These are phyloP conservation scores for Gari tellinella DNA, from an alignment of 2,888 invertebrate genomes.

Conservation along the genomic window DNA sequence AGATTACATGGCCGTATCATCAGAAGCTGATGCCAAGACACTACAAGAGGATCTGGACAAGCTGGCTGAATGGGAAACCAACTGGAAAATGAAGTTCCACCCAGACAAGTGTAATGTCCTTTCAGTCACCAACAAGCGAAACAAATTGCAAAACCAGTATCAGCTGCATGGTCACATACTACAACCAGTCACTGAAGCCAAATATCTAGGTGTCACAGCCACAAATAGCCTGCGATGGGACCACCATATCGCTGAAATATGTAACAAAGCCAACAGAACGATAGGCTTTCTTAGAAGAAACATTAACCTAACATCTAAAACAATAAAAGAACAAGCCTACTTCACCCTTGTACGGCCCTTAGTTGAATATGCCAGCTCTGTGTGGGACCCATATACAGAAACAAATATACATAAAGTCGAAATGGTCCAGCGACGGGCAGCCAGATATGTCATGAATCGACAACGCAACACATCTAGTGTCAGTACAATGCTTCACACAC, in stretches of 20 bases:
- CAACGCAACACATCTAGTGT: neutral
- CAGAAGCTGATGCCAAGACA: neutral
- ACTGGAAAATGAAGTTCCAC: slow-evolving; percentile 2
- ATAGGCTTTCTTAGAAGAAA: neutral
- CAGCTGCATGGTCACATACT: neutral
- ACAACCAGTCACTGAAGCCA: slow-evolving; percentile 1
- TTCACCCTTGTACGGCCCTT: neutral
- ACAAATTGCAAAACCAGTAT: neutral
- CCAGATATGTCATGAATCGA: neutral
- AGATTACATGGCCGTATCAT: slow-evolving; percentile 23
- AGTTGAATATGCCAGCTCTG: neutral
- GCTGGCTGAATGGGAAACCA: neutral
- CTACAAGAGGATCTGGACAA: slow-evolving; percentile 1
- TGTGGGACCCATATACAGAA: neutral
- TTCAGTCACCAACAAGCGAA: neutral
- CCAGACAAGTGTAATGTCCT: neutral
- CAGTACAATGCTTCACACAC: neutral
- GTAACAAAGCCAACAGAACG: neutral
- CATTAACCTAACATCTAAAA: no score
- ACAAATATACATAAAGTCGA: neutral
- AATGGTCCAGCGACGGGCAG: slow-evolving; percentile 1
- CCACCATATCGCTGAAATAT: neutral
- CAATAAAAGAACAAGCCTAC: neutral
- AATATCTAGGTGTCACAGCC: slow-evolving; percentile 2
- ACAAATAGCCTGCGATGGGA: neutral